A percentile compares a stretch with the other conserved stretches of the same genome.
These are phyloP conservation scores for Pangasius djambal DNA, from an alignment of 2,797 vertebrate species.

Conservation along the genomic window DNA sequence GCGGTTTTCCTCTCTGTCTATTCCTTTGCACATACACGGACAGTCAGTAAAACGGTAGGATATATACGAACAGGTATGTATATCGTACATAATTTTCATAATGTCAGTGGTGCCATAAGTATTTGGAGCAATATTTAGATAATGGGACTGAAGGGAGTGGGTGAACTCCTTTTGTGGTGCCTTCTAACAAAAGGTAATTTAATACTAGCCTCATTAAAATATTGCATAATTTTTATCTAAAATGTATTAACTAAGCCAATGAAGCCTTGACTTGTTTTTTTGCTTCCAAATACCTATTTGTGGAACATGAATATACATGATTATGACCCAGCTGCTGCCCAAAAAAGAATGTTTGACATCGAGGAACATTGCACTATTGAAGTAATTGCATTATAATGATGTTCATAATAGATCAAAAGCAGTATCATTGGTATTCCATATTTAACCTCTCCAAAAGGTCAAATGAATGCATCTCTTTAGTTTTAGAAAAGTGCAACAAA, in stretches of 20 bases:
- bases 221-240: rapidly evolving
- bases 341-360: too few relatives aligned
- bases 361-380: too few relatives aligned
- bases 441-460: not conserved
- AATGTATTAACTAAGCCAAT: not conserved
- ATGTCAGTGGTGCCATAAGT: too few relatives aligned
- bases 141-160: not conserved
- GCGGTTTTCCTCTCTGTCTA: not conserved
- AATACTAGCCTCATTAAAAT: not conserved
- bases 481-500: not conserved
- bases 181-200: not conserved
- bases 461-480: not conserved
- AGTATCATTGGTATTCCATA: not conserved
- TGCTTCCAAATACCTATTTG: not conserved
- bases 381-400: too few relatives aligned
- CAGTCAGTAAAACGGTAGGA: not conserved
- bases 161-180: too few relatives aligned
- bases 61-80: too few relatives aligned
- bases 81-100: too few relatives aligned
- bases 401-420: too few relatives aligned
- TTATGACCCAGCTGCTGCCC: too few relatives aligned
- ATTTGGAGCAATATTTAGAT: not conserved
- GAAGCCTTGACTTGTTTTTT: not conserved
- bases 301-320: not conserved
- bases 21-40: not conserved